Percentiles rank a stretch among this genome's conserved stretches.
These are phyloP conservation scores for Nyctibius bracteatus DNA, from an alignment of 2,113 vertebrate species.

Conservation along the genomic window DNA sequence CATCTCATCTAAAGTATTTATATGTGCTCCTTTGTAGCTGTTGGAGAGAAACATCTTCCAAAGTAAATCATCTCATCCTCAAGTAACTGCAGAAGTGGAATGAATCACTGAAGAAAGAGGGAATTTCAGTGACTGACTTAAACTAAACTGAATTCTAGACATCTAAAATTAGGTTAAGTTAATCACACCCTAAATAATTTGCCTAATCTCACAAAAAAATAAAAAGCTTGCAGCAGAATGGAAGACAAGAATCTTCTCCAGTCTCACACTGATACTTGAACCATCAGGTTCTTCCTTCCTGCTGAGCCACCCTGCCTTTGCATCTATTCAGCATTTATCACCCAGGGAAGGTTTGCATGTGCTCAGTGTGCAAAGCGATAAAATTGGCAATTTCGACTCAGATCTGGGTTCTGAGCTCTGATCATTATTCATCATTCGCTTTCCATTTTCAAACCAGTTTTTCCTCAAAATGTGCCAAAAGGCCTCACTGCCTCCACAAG, in stretches of 20 bases:
- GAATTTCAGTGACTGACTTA: background rate
- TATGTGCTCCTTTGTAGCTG: background rate
- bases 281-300: background rate
- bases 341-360: background rate
- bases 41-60: background rate
- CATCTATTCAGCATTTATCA: background rate
- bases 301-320: background rate
- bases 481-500: background rate
- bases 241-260: background rate
- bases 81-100: background rate
- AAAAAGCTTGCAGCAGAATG: background rate
- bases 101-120: background rate
- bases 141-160: background rate
- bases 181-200: background rate
- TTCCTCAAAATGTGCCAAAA: background rate
- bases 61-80: background rate
- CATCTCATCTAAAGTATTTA: background rate
- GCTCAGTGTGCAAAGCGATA: background rate
- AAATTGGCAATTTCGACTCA: background rate
- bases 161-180: background rate
- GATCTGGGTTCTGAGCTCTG: background rate
- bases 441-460: background rate
- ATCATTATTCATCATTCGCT: background rate
- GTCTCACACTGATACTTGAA: background rate
- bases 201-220: background rate